A percentile compares a stretch with the other conserved stretches of the same genome.
Conservation (phyloP, 2,113 vertebrate species). For the Eurypyga helias region DNA sequence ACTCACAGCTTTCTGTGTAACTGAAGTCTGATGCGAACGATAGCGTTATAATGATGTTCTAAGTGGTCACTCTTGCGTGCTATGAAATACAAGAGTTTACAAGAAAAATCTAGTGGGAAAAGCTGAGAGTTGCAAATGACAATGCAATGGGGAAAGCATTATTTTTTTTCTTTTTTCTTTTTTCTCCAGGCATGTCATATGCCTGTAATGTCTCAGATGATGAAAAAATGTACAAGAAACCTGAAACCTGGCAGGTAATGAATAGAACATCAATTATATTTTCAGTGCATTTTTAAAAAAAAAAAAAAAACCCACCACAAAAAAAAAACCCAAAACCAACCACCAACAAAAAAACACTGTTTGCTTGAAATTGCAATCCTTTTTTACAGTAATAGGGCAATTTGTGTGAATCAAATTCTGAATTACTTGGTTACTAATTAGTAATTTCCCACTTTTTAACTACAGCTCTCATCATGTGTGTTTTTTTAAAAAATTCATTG, state of each 20-base stretch:
- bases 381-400: constrained; percentile 66
- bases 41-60: not conserved
- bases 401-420: constrained; percentile 69
- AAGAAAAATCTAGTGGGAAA: constrained; percentile 70
- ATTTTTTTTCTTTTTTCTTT: constrained; percentile 20
- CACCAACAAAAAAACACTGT: not conserved
- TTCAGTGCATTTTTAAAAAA: not conserved
- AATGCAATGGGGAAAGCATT: constrained; percentile 43
- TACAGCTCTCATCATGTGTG: constrained; percentile 57
- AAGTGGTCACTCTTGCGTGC: constrained; percentile 61
- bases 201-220: constrained; percentile 64
- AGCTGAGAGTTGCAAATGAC: constrained; percentile 72
- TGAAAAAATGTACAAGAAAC: constrained; percentile 57
- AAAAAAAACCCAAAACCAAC: too few species aligned
- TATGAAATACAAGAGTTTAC: constrained; percentile 51
- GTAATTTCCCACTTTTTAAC: constrained; percentile 69
- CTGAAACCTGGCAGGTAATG: constrained; percentile 64
- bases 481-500: not conserved
- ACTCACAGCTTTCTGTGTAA: constrained; percentile 43
- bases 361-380: constrained; percentile 58
- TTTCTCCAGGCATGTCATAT: constrained; percentile 64
- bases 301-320: not conserved
- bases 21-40: not conserved
- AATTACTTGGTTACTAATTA: constrained; percentile 75
- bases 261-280: constrained; percentile 64